Base-by-base conservation (phyloP, 1,140 invertebrate species). In the Zaprionus taronus region DNA sequence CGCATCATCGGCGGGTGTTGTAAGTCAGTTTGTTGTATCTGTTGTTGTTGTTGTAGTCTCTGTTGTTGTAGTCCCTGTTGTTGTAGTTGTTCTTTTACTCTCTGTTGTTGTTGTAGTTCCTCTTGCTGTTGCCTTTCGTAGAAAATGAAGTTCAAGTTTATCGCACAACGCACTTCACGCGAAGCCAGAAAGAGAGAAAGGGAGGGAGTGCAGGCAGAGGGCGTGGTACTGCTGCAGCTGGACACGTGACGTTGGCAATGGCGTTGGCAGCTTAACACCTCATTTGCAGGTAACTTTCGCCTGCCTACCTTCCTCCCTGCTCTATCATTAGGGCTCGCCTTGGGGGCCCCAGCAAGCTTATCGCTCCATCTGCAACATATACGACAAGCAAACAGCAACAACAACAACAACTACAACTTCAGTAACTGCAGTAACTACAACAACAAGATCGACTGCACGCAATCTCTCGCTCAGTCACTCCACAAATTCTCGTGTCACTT, bases 191-290 rank as follows among this genome's bases (percentile, higher is more conserved):
- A 61, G 31, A 36, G 26, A 22, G 53, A 17, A 9, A 20, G 28
- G 6, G 7, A 9, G 9, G 31, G 31, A 34, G n/a, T 17, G 14
- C 41, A n/a, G 4, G n/a, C 11, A 5, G 15, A 11, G 41, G 63
- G 69, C 58, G 74, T 67, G 69, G 51, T 63, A 67, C 0, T 57
- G 41, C 14, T 38, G 69, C 36, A 77, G 70, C 57, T 67, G 70
- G 64, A 74, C 72, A 74, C 64, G 71, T 73, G 64, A 77, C 75
- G 63, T 56, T 71, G 55, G 47, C 47, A 49, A 22, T 49, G 28
- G 66, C 71, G 73, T 72, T 64, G 78, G 12, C 78, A 66, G 66
- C 82, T 84, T 84, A 84, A 67, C 81, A 84, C 81, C 81, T 84
- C 74, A 78, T 84, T 84, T 78, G 60, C 36, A 68, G 24, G 44